These are phyloP conservation scores for Papilio protenor DNA, from an alignment of 2,888 invertebrate species.

Conservation along the genomic window DNA sequence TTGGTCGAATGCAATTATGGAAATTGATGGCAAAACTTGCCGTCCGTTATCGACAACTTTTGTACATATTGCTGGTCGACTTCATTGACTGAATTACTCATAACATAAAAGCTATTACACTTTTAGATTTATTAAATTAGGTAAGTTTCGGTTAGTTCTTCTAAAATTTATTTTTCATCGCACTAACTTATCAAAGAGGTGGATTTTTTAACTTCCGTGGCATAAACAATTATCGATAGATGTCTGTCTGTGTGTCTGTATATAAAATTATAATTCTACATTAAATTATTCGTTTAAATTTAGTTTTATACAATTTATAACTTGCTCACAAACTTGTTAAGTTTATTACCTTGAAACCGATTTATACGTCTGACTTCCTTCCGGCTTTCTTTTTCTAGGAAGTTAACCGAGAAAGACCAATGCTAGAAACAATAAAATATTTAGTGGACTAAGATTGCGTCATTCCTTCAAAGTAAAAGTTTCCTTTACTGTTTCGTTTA, in stretches of 20 bases:
- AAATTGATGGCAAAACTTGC: neutral
- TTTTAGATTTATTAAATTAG: neutral
- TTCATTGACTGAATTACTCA: neutral
- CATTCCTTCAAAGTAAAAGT: constrained; percentile 5
- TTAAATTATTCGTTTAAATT: neutral
- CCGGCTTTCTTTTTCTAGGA: constrained; percentile 3
- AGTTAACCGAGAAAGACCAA: constrained; percentile 16
- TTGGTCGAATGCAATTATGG: neutral
- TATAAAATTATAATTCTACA: neutral
- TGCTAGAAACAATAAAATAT: constrained; percentile 23
- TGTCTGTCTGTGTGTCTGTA: neutral
- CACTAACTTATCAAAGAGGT: no score
- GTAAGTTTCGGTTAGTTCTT: no score
- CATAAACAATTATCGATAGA: neutral
- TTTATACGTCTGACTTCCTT: constrained; percentile 21
- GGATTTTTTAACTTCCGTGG: neutral
- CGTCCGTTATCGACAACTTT: neutral
- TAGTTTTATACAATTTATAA: neutral
- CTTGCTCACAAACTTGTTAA: neutral
- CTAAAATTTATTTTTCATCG: no score
- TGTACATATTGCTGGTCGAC: neutral
- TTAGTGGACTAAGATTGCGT: constrained; percentile 7
- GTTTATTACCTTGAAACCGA: neutral
- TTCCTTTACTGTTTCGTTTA: neutral
- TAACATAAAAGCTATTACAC: neutral